Percentiles rank a stretch among this genome's conserved stretches.
Conservation (phyloP, 1,140 invertebrate species). For the Batillaria attramentaria region DNA sequence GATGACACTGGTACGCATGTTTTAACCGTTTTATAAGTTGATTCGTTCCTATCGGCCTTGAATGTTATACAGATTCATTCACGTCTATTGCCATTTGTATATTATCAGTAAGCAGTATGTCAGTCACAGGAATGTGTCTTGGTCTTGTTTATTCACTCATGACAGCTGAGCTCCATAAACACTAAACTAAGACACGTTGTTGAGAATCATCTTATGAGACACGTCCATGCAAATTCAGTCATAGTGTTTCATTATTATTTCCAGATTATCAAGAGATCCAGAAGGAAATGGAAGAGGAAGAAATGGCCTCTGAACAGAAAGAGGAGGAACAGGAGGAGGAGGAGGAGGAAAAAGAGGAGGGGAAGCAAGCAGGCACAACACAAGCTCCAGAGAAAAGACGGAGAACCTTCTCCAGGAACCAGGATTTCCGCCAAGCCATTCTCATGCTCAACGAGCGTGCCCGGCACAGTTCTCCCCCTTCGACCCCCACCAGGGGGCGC, state of each 20-base stretch:
- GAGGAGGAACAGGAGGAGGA: neutral
- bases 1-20: slow-evolving; percentile 54
- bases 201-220: too few relatives aligned
- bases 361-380: neutral
- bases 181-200: too few relatives aligned
- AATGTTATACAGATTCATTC: too few relatives aligned
- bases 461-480: neutral
- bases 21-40: slow-evolving; percentile 16
- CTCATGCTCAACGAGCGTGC: slow-evolving; percentile 61
- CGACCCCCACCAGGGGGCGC: neutral
- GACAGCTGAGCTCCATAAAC: too few relatives aligned
- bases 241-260: slow-evolving; percentile 42
- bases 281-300: slow-evolving; percentile 49
- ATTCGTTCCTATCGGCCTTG: too few relatives aligned
- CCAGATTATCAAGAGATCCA: slow-evolving; percentile 63
- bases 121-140: too few relatives aligned
- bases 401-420: slow-evolving; percentile 21
- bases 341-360: neutral
- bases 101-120: too few relatives aligned
- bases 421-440: slow-evolving; percentile 53
- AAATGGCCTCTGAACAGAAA: slow-evolving; percentile 16
- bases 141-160: too few relatives aligned
- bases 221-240: too few relatives aligned
- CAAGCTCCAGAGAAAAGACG: neutral
- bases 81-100: too few relatives aligned